phyloP scores from a whole-genome alignment of 2,888 invertebrate species.

The Dryobota labecula region DNA sequence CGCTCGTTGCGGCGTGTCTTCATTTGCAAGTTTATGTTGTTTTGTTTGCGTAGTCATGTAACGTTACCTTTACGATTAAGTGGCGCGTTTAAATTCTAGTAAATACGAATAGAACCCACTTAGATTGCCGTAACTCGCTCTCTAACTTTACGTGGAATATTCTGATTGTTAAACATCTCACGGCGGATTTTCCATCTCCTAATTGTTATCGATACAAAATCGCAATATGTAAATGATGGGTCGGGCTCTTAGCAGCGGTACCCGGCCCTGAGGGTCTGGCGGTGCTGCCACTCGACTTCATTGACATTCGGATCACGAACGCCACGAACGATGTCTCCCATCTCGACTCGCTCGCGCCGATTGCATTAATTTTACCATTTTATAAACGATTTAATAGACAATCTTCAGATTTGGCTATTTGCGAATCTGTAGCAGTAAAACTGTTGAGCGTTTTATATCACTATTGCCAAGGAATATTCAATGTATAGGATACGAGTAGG shows the following conservation, averaged over 20 bases:
- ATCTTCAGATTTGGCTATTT: constrained; percentile 83
- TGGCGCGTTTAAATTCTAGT: constrained; percentile 60
- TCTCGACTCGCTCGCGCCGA: constrained; percentile 87
- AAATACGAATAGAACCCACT: constrained; percentile 57
- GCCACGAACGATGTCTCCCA: constrained; percentile 87
- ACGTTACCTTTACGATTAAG: constrained; percentile 70
- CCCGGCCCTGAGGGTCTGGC: constrained; percentile 73
- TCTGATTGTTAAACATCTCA: constrained; percentile 71
- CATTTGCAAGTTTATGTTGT: constrained; percentile 84
- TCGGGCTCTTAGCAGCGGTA: constrained; percentile 74
- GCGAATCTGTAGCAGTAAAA: constrained; percentile 70
- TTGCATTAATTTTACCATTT: constrained; percentile 90
- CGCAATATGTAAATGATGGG: constrained; percentile 87
- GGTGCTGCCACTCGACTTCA: constrained; percentile 78
- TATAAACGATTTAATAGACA: constrained; percentile 89
- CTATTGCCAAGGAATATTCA: constrained; percentile 60
- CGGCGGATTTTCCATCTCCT: constrained; percentile 77
- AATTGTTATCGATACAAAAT: constrained; percentile 87
- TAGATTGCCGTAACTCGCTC: constrained; percentile 56
- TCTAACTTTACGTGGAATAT: constrained; percentile 55
- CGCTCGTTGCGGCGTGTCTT: constrained; percentile 82
- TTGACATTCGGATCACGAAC: constrained; percentile 88
- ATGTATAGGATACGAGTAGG: no score
- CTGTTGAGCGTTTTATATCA: constrained; percentile 63
- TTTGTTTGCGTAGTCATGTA: constrained; percentile 76